Conservation (phyloP, 2,888 invertebrate species). For the Dryobota labecula region DNA sequence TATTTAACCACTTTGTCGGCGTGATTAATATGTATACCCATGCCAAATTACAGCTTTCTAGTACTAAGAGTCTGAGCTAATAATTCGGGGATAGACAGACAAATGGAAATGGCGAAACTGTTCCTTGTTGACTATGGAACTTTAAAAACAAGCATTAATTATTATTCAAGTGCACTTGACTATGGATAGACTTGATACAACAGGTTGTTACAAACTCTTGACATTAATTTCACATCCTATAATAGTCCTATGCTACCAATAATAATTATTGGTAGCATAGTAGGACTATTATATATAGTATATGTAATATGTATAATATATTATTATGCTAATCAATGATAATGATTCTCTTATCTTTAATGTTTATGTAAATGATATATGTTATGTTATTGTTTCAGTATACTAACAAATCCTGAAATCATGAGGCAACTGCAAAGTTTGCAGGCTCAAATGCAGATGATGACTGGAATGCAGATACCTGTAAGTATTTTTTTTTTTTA, state of each 20-base stretch:
- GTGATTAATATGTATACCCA: too few relatives aligned
- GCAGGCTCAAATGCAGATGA: slow-evolving; percentile 91
- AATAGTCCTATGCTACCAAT: neutral
- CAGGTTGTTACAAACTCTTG: neutral
- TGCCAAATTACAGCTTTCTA: too few relatives aligned
- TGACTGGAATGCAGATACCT: slow-evolving; percentile 88
- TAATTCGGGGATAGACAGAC: too few relatives aligned
- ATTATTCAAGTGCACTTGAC: neutral
- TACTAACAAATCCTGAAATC: slow-evolving; percentile 96
- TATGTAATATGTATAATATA: too few relatives aligned
- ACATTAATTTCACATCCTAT: neutral
- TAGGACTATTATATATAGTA: too few relatives aligned
- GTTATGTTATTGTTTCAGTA: slow-evolving; percentile 84
- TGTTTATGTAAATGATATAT: neutral
- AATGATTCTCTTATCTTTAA: slow-evolving; percentile 2
- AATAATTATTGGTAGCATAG: too few relatives aligned
- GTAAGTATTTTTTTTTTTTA: slow-evolving; percentile 72
- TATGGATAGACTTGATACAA: neutral
- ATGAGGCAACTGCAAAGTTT: slow-evolving; percentile 96
- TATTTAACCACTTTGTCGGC: too few relatives aligned
- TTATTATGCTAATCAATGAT: neutral
- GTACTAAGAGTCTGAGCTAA: too few relatives aligned
- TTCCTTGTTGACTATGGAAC: too few relatives aligned
- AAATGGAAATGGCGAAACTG: too few relatives aligned
- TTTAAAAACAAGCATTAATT: too few relatives aligned